phyloP scores from a whole-genome alignment of 2,113 vertebrate species.

The Pelvicachromis taeniatus region DNA sequence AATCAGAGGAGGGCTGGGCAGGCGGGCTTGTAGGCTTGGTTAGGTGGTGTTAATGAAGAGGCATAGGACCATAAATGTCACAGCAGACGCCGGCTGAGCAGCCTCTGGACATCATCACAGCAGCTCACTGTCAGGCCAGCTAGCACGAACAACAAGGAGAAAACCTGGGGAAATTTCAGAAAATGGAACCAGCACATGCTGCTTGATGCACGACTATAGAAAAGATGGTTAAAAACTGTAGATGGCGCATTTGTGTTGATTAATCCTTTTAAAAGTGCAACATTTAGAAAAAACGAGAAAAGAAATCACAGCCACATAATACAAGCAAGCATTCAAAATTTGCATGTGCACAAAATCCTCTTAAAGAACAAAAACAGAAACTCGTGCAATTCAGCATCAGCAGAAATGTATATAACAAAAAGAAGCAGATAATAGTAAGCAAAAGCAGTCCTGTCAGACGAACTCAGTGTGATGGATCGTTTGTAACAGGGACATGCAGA shows the following conservation, averaged over 20 bases:
- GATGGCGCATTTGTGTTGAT: not conserved
- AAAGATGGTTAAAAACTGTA: not conserved
- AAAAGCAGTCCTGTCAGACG: not conserved
- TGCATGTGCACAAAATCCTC: not conserved
- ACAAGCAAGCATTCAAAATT: not conserved
- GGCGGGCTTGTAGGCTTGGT: slow-evolving; percentile 72
- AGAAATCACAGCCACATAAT: not conserved
- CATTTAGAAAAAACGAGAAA: not conserved
- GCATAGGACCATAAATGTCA: slow-evolving; percentile 83
- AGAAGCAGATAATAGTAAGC: not conserved
- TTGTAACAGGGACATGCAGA: slow-evolving; percentile 17
- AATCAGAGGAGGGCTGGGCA: slow-evolving; percentile 26
- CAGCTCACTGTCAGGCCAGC: slow-evolving; percentile 55
- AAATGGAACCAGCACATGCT: not conserved
- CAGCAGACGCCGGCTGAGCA: slow-evolving; percentile 76
- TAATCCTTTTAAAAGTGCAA: not conserved
- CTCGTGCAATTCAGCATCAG: not conserved
- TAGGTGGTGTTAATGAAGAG: slow-evolving; percentile 87
- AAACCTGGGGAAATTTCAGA: not conserved
- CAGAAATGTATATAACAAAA: not conserved
- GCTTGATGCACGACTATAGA: not conserved
- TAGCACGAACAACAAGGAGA: not conserved
- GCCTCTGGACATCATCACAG: slow-evolving; percentile 82
- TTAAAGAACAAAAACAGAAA: not conserved
- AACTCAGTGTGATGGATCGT: not conserved